Evolutionary conservation across 35 echinoderm and acorn worm genomes (phyloP).

Genomic region (Patiria miniata): DNA sequence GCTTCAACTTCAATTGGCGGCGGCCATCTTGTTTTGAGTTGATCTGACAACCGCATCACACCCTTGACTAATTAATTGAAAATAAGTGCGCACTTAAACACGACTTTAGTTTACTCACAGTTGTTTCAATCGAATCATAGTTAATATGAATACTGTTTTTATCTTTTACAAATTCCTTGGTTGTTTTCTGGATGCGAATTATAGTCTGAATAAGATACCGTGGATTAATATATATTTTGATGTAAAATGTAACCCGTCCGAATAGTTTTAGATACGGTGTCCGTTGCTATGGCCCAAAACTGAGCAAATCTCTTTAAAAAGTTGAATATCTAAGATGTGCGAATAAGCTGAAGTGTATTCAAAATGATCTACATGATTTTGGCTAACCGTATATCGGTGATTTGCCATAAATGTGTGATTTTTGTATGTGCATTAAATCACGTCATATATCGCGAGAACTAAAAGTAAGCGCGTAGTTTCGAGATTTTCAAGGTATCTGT

Average conservation of each 20-base stretch:
- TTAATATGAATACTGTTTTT: neutral
- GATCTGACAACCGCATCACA: neutral
- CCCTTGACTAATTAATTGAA: neutral
- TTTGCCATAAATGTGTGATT: neutral
- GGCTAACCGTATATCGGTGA: neutral
- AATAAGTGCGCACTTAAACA: neutral
- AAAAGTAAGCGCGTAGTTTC: neutral
- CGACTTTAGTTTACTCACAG: neutral
- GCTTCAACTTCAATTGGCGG: neutral
- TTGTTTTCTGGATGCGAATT: neutral
- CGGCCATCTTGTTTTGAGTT: conserved; percentile 8
- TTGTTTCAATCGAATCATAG: neutral
- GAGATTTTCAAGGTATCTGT: neutral
- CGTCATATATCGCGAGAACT: conserved; percentile 11
- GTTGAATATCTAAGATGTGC: neutral
- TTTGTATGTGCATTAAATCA: neutral
- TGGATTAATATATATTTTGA: neutral
- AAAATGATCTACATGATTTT: too few relatives aligned
- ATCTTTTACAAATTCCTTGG: neutral
- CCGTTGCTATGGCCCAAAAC: neutral
- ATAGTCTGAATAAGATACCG: neutral
- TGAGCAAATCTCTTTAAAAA: neutral
- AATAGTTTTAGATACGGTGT: conserved; percentile 10
- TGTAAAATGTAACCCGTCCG: neutral
- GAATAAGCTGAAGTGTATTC: too few relatives aligned